Base-by-base conservation (phyloP, 2,888 invertebrate species). In the Tipula unca region DNA sequence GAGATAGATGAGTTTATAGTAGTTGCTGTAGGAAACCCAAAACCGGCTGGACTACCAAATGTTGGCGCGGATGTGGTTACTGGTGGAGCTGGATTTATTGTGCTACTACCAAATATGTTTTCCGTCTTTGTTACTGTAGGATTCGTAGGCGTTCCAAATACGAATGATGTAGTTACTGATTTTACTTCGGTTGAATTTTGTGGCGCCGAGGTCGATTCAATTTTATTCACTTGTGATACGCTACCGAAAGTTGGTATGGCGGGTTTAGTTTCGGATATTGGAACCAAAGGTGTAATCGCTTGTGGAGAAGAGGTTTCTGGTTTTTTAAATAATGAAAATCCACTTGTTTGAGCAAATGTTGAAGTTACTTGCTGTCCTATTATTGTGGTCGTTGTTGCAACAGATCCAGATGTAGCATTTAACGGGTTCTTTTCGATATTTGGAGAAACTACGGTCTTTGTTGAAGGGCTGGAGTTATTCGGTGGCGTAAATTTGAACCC, bases 61-160 rank as follows among this genome's bases (percentile, higher is more conserved):
- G 29, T 83, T 32, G 83, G 14, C 1, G 83, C n/a, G 3, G 35
- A 32, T 17, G 29, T 83, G n/a, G 83, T 32, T 32, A 35, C 29
- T n/a, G 83, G 29, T 83, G 83, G 83, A n/a, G 29, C 35, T 83
- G 83, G 29, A 83, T 32, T 32, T 32, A 83, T 32, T 83, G 83
- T 69, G 10, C 25, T 25, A 32, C 32, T 35, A n/a, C 83, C 83
- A 83, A 83, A 83, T 35, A 83, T 14, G 25, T 32, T 83, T n/a
- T 29, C 35, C n/a, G 83, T 29, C n/a, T 83, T 83, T 83, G 17
- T 17, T 84, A 20, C 17, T 8, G 32, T 85, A 25, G 86, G n/a
- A 25, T 25, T 84, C 20, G 20, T 42, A 17, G 86, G 42, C 6
- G 17, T n/a, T 39, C 85, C 85, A 85, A 86, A 86, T 3, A 20